phyloP scores from a whole-genome alignment of 2,888 invertebrate species.

The Epirrita christyi region DNA sequence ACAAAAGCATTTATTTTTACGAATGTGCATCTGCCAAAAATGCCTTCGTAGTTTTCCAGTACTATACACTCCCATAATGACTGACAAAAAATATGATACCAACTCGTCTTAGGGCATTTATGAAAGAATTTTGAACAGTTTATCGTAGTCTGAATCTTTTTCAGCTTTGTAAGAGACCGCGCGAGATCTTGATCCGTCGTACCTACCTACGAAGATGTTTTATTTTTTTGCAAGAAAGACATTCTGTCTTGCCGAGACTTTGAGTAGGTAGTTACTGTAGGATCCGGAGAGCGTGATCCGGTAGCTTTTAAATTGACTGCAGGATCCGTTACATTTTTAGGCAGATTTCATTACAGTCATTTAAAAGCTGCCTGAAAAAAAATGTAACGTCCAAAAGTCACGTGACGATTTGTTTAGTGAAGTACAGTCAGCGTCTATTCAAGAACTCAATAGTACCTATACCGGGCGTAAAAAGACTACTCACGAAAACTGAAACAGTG shows the following conservation, averaged over 20 bases:
- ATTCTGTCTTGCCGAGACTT: not conserved
- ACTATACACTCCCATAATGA: slow-evolving; percentile 9
- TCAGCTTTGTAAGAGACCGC: slow-evolving; percentile 15
- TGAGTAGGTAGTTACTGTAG: not conserved
- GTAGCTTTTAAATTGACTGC: too few species aligned
- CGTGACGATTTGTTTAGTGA: too few species aligned
- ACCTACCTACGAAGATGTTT: too few species aligned
- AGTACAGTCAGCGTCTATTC: too few species aligned
- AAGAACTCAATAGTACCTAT: too few species aligned
- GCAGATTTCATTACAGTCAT: too few species aligned
- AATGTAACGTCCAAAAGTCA: too few species aligned
- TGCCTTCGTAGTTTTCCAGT: not conserved
- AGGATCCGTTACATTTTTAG: too few species aligned
- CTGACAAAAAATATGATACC: slow-evolving; percentile 16
- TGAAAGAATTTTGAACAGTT: slow-evolving; percentile 25
- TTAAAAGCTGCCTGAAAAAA: too few species aligned
- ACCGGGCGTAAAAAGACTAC: too few species aligned
- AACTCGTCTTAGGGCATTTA: slow-evolving; percentile 17
- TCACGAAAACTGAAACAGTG: too few species aligned
- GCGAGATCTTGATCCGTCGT: slow-evolving; percentile 10
- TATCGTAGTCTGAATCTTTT: slow-evolving; percentile 26
- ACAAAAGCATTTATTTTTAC: too few species aligned
- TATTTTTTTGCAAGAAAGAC: slow-evolving; percentile 5
- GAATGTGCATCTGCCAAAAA: slow-evolving; percentile 5
- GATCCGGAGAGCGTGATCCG: not conserved